These are phyloP conservation scores for Atherinosoma microstoma DNA, from an alignment of 2,797 vertebrate genomes.

Conservation along the genomic window DNA sequence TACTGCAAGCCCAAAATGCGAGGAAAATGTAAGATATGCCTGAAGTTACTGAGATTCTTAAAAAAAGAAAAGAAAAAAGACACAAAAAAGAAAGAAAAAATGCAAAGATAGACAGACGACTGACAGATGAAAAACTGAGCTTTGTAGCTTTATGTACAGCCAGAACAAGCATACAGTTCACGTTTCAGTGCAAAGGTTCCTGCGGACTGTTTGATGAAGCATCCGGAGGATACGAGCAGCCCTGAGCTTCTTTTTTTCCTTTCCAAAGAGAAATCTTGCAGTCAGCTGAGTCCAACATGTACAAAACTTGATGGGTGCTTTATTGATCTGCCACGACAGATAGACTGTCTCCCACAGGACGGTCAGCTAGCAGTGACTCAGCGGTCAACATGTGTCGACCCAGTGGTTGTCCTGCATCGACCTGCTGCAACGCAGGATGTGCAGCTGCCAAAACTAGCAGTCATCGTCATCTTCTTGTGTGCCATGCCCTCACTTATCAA, in stretches of 20 bases:
- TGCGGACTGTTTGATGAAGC: not conserved
- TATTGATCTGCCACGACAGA: constrained; percentile 65
- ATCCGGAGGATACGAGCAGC: constrained; percentile 25
- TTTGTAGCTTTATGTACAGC: not conserved
- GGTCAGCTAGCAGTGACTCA: constrained; percentile 62
- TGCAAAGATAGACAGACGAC: too few species aligned
- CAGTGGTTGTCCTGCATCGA: constrained; percentile 51
- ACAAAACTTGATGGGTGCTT: constrained; percentile 39
- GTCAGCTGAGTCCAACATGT: constrained; percentile 53
- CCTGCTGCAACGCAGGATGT: constrained; percentile 36
- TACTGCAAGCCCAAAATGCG: not conserved
- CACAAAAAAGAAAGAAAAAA: too few species aligned
- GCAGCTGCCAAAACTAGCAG: constrained; percentile 39
- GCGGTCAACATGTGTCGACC: constrained; percentile 57
- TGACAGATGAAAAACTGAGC: too few species aligned
- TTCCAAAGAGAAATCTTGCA: constrained; percentile 5
- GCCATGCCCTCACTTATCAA: constrained; percentile 10
- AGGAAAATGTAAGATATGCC: not conserved
- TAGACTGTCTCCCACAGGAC: constrained; percentile 49
- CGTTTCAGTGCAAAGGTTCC: not conserved
- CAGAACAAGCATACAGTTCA: not conserved
- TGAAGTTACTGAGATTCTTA: too few species aligned
- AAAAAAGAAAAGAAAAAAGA: too few species aligned
- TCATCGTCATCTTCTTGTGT: constrained; percentile 17
- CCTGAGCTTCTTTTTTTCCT: not conserved